Conservation (phyloP, 2,888 invertebrate genomes). For the Eilema depressum region DNA sequence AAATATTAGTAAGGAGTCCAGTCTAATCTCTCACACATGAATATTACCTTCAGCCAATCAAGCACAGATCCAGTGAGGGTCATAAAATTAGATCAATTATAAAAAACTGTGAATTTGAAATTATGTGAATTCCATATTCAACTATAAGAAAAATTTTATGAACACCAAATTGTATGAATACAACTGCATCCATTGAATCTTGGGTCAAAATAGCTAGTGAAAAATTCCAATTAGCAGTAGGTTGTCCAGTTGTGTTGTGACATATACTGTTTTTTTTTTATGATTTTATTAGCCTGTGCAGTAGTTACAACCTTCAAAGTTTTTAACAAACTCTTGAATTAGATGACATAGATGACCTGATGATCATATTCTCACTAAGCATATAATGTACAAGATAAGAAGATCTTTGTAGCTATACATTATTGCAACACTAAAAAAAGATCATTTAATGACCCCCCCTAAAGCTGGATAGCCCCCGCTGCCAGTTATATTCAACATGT, state of each 20-base stretch:
- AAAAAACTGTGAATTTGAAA: background rate
- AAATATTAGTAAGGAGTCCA: slow-evolving; percentile 48
- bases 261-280: no score
- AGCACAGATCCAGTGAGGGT: slow-evolving; percentile 2
- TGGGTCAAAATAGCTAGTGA: no score
- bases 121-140: background rate
- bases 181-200: no score
- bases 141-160: no score
- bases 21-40: slow-evolving; percentile 55
- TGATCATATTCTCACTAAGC: background rate
- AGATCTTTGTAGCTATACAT: background rate
- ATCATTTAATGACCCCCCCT: background rate
- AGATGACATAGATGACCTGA: background rate
- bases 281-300: background rate
- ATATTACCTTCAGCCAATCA: slow-evolving; percentile 26
- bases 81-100: background rate
- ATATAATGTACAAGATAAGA: background rate
- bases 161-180: no score
- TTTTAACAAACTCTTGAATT: background rate
- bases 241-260: no score
- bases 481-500: slow-evolving; percentile 28
- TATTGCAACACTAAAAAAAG: background rate
- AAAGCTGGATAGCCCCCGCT: background rate
- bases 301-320: background rate
- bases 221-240: no score